phyloP scores from a whole-genome alignment of 2,888 invertebrate species.

The Apantesis nais region DNA sequence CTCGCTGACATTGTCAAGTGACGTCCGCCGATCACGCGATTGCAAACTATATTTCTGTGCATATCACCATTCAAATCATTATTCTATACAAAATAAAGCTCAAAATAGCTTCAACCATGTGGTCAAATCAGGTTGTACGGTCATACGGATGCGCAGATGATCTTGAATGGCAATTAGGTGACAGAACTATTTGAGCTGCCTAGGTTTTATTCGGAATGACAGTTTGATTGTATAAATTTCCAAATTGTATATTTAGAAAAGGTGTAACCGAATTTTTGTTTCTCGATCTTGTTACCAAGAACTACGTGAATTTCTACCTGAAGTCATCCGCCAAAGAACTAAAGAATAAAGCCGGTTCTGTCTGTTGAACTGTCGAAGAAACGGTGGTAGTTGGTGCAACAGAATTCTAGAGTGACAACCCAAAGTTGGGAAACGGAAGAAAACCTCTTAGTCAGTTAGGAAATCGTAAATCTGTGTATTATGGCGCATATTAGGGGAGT shows the following conservation, averaged over 20 bases:
- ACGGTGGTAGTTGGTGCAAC: background rate
- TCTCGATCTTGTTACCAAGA: background rate
- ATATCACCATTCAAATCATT: background rate
- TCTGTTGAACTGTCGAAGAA: background rate
- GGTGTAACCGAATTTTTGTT: background rate
- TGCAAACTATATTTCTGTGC: background rate
- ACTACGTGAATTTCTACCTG: background rate
- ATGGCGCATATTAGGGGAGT: no score
- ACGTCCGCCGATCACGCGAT: background rate
- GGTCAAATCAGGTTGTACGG: background rate
- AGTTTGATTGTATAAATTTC: background rate
- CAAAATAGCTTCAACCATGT: slow-evolving; percentile 1
- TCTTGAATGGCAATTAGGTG: slow-evolving; percentile 16
- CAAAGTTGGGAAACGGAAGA: background rate
- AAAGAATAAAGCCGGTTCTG: background rate
- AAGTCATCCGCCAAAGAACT: background rate
- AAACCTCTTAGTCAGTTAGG: no score
- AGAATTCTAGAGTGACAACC: background rate
- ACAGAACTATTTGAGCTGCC: slow-evolving; percentile 7
- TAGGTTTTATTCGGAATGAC: slow-evolving; percentile 8
- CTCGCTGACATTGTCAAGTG: background rate
- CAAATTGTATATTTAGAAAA: background rate
- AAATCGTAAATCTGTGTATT: no score
- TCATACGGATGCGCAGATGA: slow-evolving; percentile 5
- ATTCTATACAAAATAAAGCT: background rate